Conservation (phyloP, 2,888 invertebrate species). For the Caenorhabditis macrosperma region DNA sequence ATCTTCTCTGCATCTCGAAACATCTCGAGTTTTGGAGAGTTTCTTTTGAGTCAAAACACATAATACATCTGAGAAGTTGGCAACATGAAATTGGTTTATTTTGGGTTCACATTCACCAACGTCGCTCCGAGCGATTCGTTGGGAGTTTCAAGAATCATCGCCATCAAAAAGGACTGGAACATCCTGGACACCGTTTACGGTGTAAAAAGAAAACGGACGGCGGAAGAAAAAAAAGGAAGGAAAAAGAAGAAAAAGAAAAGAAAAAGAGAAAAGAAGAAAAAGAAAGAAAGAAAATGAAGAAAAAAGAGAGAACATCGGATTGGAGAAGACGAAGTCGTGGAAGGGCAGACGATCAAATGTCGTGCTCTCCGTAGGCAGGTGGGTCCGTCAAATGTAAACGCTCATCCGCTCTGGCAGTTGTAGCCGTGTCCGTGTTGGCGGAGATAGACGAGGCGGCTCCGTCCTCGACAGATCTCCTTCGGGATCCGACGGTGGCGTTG, state of each 20-base stretch:
- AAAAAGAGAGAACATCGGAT: neutral
- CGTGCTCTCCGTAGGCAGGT: slow-evolving; percentile 7
- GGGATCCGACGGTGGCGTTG: neutral
- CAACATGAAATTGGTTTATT: too few species aligned
- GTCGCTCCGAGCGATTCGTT: too few species aligned
- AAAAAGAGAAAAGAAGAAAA: neutral
- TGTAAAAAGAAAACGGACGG: too few species aligned
- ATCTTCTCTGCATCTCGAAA: neutral
- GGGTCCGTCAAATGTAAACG: neutral
- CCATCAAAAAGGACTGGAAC: too few species aligned
- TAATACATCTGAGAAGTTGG: too few species aligned
- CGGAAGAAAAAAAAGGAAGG: too few species aligned
- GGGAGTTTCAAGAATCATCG: too few species aligned
- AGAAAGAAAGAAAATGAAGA: too few species aligned
- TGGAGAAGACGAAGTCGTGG: neutral
- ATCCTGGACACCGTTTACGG: too few species aligned
- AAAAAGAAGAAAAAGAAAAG: neutral
- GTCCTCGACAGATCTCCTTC: neutral
- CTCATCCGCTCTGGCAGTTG: neutral
- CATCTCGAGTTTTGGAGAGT: neutral
- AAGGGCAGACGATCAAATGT: neutral
- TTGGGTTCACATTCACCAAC: too few species aligned
- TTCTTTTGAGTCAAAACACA: too few species aligned
- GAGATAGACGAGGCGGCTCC: slow-evolving; percentile 1
- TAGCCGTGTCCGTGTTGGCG: neutral